A percentile compares a stretch with the other conserved stretches of the same genome.
Evolutionary conservation across 2,113 vertebrate species (phyloP).

Genomic region (Suncus etruscus): DNA sequence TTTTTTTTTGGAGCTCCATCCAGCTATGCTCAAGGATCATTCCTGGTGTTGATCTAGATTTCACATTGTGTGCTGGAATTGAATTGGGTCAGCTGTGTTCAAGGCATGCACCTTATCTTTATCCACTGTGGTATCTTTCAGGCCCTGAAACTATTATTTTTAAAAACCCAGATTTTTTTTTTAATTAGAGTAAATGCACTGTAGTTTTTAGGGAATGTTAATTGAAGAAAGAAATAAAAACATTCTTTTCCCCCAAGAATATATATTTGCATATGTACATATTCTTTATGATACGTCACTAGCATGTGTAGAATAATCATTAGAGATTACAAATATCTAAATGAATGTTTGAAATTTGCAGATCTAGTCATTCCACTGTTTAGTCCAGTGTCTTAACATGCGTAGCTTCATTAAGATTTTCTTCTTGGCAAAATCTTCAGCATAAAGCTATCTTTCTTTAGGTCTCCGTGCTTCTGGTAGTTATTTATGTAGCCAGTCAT

Average conservation of each 20-base stretch:
- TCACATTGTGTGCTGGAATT: too few species aligned
- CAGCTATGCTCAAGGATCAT: too few species aligned
- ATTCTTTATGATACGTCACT: slow-evolving; percentile 37
- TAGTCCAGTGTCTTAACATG: not conserved
- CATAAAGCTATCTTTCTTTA: not conserved
- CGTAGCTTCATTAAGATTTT: not conserved
- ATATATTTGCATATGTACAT: not conserved
- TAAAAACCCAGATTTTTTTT: not conserved
- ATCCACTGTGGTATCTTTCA: too few species aligned
- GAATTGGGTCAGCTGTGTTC: too few species aligned
- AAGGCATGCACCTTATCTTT: too few species aligned
- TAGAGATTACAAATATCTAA: slow-evolving; percentile 8
- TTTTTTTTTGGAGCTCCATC: too few species aligned
- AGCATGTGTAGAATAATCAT: not conserved
- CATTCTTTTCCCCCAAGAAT: not conserved
- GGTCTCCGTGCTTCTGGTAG: not conserved
- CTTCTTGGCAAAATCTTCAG: slow-evolving; percentile 17
- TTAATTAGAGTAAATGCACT: not conserved
- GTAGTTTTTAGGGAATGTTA: not conserved
- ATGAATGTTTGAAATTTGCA: not conserved
- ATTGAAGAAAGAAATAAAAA: slow-evolving; percentile 23
- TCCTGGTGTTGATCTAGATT: too few species aligned
- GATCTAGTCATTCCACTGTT: not conserved
- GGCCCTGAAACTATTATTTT: too few species aligned
- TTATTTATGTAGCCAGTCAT: not conserved